Evolutionary conservation across 2,888 invertebrate species (phyloP).

Genomic region (Urechis unicinctus): DNA sequence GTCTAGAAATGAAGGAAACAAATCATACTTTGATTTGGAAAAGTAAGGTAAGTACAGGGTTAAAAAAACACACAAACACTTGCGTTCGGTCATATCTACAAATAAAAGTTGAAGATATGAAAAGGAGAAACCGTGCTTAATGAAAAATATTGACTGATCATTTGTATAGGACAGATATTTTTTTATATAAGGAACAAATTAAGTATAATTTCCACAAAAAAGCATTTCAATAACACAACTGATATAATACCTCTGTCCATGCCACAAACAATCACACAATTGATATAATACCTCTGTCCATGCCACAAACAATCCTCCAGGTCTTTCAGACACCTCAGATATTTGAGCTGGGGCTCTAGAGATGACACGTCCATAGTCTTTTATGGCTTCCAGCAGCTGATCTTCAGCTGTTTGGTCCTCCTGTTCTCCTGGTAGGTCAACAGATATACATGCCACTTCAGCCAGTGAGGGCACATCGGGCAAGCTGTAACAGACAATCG

Average conservation of each 20-base stretch:
- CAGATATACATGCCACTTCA: conserved; percentile 57
- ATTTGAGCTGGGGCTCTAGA: conserved; percentile 53
- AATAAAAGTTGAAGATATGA: too few species aligned
- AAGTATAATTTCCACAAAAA: too few species aligned
- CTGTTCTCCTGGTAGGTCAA: conserved; percentile 46
- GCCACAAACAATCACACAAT: conserved; percentile 44
- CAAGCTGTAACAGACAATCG: conserved; percentile 49
- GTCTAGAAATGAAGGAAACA: neutral
- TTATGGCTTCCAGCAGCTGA: conserved; percentile 28
- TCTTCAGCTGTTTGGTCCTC: conserved; percentile 2
- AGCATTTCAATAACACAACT: neutral
- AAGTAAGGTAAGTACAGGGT: too few species aligned
- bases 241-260: conserved; percentile 52
- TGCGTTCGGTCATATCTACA: too few species aligned
- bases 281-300: conserved; percentile 52
- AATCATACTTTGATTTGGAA: too few species aligned
- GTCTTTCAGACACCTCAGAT: conserved; percentile 53
- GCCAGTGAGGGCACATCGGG: conserved; percentile 58
- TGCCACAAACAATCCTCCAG: conserved; percentile 56
- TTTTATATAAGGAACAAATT: too few species aligned
- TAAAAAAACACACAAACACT: too few species aligned
- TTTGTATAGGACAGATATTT: too few species aligned
- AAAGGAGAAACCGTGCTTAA: too few species aligned
- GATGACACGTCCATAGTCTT: conserved; percentile 37
- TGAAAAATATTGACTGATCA: too few species aligned